Evolutionary conservation across 2,888 invertebrate genomes (phyloP), one percentile per base, ranked within the genome.

Genomic region (Sceliomorpha sp.): DNA sequence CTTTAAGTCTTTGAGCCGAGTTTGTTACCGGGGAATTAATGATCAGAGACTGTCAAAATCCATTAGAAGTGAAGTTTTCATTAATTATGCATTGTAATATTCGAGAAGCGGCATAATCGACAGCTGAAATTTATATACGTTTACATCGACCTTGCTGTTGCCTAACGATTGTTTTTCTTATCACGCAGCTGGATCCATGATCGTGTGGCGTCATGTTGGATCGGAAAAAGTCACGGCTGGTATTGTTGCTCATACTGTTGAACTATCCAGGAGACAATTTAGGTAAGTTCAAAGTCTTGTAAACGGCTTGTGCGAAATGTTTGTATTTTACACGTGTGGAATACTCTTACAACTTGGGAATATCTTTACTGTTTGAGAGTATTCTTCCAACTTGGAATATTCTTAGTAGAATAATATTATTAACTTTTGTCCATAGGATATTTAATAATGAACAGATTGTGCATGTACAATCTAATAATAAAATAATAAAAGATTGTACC

Each of bases 251-350:
- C 69, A 80, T 84, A 67, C 77, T 88, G 15, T 73, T 87, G 51
- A 83, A 84, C 72, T 87, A 86, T 71, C 84, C 87, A 0, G 81
- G 81, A 64, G 81, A 88, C 63, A 87, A 87, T 77, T 83, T 87
- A 45, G 85, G 88, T 87, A 60, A 82, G 87, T 79, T 42, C 8
- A 42, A 26, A 13, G 3, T 7, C 24, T 24, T 24, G 1, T 36
- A n/a, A n/a, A n/a, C n/a, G n/a, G n/a, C n/a, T n/a, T n/a, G n/a
- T n/a, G n/a, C n/a, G n/a, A n/a, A n/a, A n/a, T n/a, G n/a, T n/a
- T n/a, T n/a, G n/a, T n/a, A n/a, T n/a, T n/a, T n/a, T n/a, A n/a
- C n/a, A n/a, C n/a, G n/a, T n/a, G n/a, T n/a, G n/a, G n/a, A n/a
- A n/a, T n/a, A n/a, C n/a, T n/a, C n/a, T n/a, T n/a, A n/a, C n/a